Conservation (phyloP, 2,888 invertebrate genomes). For the Mimachlamys varia region DNA sequence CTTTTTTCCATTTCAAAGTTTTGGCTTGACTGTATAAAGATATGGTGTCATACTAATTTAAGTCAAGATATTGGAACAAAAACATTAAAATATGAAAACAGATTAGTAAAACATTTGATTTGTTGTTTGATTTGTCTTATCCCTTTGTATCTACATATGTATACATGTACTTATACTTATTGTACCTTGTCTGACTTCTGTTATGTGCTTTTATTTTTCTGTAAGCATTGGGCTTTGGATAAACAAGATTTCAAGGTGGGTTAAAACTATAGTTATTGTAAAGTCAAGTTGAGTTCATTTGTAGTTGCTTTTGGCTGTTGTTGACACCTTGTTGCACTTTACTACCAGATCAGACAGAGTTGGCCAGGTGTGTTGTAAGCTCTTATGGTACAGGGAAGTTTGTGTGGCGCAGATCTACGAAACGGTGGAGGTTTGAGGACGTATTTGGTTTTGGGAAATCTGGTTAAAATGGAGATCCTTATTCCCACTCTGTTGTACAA, state of each 20-base stretch:
- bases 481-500: no score
- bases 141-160: no score
- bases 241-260: slow-evolving; percentile 39
- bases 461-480: no score
- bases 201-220: slow-evolving; percentile 34
- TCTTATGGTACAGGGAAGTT: background rate
- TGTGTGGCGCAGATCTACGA: background rate
- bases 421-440: background rate
- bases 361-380: background rate
- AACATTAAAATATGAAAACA: no score
- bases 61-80: no score
- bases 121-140: no score
- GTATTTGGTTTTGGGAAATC: background rate
- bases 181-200: background rate
- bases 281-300: slow-evolving; percentile 33
- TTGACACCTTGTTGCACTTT: slow-evolving; percentile 32
- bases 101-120: no score
- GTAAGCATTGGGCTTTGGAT: slow-evolving; percentile 42
- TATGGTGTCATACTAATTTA: no score
- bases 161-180: background rate
- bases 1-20: no score
- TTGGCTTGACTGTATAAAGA: no score
- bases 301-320: slow-evolving; percentile 36
- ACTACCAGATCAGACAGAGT: background rate
- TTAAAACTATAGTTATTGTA: background rate